A percentile compares a stretch with the other conserved stretches of the same genome.
These are phyloP conservation scores for Podabrus alpinus DNA, from an alignment of 2,888 invertebrate genomes.

Conservation along the genomic window DNA sequence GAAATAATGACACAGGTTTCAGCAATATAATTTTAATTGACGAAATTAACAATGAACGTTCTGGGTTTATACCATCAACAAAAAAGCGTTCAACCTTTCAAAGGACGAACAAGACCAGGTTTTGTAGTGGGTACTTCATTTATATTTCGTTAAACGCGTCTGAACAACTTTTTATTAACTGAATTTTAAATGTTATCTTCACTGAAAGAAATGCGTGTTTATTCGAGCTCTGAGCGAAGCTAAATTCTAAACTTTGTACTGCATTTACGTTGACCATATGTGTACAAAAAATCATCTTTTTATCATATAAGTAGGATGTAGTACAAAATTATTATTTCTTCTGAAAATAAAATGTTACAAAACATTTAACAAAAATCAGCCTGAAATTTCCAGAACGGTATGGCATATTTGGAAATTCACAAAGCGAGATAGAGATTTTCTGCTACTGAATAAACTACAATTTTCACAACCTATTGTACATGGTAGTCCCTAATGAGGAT, in stretches of 20 bases:
- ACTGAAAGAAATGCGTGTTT: neutral
- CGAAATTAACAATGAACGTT: constrained; percentile 13
- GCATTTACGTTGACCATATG: neutral
- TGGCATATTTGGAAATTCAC: neutral
- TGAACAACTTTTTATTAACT: neutral
- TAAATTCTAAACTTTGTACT: neutral
- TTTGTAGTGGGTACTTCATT: constrained; percentile 6
- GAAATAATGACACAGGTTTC: neutral
- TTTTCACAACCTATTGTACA: neutral
- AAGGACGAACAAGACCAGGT: constrained; percentile 32
- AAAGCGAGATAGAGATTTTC: neutral
- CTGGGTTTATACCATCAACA: constrained; percentile 20
- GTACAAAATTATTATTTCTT: neutral
- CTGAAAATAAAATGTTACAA: neutral
- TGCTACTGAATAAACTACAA: neutral
- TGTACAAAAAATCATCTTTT: neutral
- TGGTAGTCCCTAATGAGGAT: too few relatives aligned
- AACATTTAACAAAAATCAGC: neutral
- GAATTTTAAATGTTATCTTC: neutral
- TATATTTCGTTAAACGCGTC: neutral
- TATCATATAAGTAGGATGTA: too few relatives aligned
- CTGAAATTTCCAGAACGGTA: neutral
- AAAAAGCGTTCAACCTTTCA: constrained; percentile 33
- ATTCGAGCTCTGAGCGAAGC: neutral
- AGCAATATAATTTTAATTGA: constrained; percentile 18